Evolutionary conservation across 1,140 invertebrate species (phyloP).

Genomic region (Melanaphis sacchari): DNA sequence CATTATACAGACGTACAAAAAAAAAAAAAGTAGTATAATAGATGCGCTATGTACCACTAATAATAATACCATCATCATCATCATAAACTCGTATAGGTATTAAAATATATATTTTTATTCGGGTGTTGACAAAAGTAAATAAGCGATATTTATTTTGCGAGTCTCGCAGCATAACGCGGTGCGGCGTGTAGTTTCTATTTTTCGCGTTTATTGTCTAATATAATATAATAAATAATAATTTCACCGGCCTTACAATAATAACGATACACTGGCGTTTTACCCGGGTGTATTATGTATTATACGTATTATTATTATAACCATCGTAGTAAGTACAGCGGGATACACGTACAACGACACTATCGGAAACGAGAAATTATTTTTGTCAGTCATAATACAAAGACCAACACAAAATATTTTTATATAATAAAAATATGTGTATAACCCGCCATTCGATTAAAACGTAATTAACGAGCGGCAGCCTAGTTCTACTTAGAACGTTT

Average conservation of each 20-base stretch:
- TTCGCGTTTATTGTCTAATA: not conserved
- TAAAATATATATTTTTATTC: not conserved
- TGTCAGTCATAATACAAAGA: not conserved
- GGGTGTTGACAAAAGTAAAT: not conserved
- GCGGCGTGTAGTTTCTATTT: not conserved
- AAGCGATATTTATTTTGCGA: not conserved
- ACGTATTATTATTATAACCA: not conserved
- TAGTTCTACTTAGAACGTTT: constrained; percentile 5
- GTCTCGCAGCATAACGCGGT: not conserved
- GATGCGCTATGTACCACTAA: not conserved
- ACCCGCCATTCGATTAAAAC: constrained; percentile 26
- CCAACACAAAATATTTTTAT: not conserved
- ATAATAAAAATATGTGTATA: not conserved
- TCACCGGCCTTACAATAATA: not conserved
- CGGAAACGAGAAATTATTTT: not conserved
- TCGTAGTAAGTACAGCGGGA: not conserved
- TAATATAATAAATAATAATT: constrained; percentile 9
- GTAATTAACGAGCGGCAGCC: constrained; percentile 19
- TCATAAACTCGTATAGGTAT: not conserved
- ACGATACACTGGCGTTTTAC: not conserved
- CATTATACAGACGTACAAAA: not conserved
- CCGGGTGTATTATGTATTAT: not conserved
- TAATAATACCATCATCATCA: not conserved
- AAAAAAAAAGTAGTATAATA: not conserved
- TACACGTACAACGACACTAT: not conserved